Conservation (phyloP, 1,140 invertebrate genomes). For the Alviniconcha marisindica region DNA sequence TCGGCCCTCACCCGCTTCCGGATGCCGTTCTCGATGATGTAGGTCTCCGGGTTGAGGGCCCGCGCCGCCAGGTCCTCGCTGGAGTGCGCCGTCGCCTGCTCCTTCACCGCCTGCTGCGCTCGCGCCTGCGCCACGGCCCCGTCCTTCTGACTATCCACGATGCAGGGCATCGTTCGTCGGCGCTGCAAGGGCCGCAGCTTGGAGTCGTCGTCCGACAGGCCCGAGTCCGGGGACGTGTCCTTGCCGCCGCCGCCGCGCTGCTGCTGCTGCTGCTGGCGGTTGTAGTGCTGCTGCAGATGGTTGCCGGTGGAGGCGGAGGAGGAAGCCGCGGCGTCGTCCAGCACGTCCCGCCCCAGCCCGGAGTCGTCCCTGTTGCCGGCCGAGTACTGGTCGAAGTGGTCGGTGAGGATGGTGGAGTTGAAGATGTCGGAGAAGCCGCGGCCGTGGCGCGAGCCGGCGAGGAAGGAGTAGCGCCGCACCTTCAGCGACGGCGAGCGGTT, state of each 20-base stretch:
- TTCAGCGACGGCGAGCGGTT: conserved; percentile 66
- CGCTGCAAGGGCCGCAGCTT: conserved; percentile 65
- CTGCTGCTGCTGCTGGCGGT: conserved; percentile 43
- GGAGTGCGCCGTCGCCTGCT: conserved; percentile 65
- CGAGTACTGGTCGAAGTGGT: conserved; percentile 91
- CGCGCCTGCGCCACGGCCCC: conserved; percentile 32
- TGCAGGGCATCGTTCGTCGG: conserved; percentile 72
- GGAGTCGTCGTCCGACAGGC: conserved; percentile 72
- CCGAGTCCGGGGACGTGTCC: conserved; percentile 76
- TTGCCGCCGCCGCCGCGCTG: too few relatives aligned
- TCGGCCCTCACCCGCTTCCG: conserved; percentile 73
- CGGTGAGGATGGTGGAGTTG: conserved; percentile 78
- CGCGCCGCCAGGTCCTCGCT: conserved; percentile 69
- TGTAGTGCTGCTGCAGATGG: conserved; percentile 25
- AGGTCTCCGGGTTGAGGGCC: conserved; percentile 68
- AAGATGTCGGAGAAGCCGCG: conserved; percentile 72
- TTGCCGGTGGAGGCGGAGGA: conserved; percentile 27
- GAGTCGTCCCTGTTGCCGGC: conserved; percentile 79
- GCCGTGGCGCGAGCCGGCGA: conserved; percentile 71
- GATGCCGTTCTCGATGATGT: conserved; percentile 76
- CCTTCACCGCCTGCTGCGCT: conserved; percentile 53
- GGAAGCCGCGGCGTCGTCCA: conserved; percentile 48
- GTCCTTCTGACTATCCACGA: conserved; percentile 57
- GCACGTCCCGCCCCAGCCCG: conserved; percentile 59
- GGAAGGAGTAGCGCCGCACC: conserved; percentile 71